Evolutionary conservation across 2,888 invertebrate genomes (phyloP).

Genomic region (Drosophila hamatofila): DNA sequence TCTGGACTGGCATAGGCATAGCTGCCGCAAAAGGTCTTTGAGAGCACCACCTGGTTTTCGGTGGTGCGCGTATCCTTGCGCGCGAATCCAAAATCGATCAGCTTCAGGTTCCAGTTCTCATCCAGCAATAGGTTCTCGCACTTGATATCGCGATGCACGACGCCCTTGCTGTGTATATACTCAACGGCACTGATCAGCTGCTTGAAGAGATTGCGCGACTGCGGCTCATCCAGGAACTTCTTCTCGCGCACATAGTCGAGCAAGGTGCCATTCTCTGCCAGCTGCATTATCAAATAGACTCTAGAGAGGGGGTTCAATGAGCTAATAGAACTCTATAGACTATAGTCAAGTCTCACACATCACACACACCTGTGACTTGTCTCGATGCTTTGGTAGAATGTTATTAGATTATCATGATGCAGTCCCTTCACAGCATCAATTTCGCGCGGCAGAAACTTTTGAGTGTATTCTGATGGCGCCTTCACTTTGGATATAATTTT

Average conservation of each 20-base stretch:
- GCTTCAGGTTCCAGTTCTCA: slow-evolving; percentile 89
- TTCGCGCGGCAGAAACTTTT: slow-evolving; percentile 92
- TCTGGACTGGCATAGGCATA: slow-evolving; percentile 96
- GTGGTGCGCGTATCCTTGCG: slow-evolving; percentile 89
- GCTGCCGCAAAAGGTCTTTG: slow-evolving; percentile 95
- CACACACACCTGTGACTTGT: slow-evolving; percentile 89
- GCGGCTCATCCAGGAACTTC: slow-evolving; percentile 89
- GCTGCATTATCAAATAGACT: slow-evolving; percentile 94
- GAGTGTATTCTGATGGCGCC: slow-evolving; percentile 92
- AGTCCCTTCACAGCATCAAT: slow-evolving; percentile 93
- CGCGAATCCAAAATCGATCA: slow-evolving; percentile 94
- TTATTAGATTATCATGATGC: slow-evolving; percentile 91
- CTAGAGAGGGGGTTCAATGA: slow-evolving; percentile 84
- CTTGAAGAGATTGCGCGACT: slow-evolving; percentile 90
- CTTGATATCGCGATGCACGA: slow-evolving; percentile 93
- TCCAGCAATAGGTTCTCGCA: slow-evolving; percentile 93
- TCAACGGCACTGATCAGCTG: slow-evolving; percentile 91
- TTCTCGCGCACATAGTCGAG: slow-evolving; percentile 91
- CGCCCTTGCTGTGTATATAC: slow-evolving; percentile 92
- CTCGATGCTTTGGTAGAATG: slow-evolving; percentile 93
- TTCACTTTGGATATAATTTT: slow-evolving; percentile 94
- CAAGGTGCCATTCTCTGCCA: slow-evolving; percentile 92
- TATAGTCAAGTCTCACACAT: neutral
- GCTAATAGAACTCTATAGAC: neutral
- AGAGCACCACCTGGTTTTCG: slow-evolving; percentile 89